Percentiles rank a stretch among this genome's conserved stretches.
Evolutionary conservation across 30 jellyfish, hydroid and myxozoan species (phyloP).

Genomic region (Cassiopea andromeda): DNA sequence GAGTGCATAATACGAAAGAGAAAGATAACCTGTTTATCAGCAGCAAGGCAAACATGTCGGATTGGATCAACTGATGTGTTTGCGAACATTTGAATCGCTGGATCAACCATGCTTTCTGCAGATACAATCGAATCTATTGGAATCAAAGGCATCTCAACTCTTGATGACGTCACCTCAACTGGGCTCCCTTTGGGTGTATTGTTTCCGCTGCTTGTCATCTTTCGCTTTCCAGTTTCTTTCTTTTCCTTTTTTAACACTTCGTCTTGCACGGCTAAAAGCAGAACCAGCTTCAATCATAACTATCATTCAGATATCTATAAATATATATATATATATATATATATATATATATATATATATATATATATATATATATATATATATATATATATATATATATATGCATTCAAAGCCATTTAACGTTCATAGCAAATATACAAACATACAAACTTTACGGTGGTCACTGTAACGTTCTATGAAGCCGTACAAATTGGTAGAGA

Average conservation of each 20-base stretch:
- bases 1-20: background rate
- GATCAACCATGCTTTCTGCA: constrained; percentile 91
- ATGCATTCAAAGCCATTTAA: too few relatives aligned
- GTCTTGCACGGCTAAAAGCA: constrained; percentile 76
- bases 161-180: constrained; percentile 77
- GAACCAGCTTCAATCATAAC: background rate
- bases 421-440: too few relatives aligned
- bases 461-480: too few relatives aligned
- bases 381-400: too few relatives aligned
- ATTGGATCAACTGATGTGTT: constrained; percentile 78
- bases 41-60: constrained; percentile 90
- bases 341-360: too few relatives aligned
- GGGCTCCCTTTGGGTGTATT: constrained; percentile 76
- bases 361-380: too few relatives aligned
- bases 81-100: constrained; percentile 78
- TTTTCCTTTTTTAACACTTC: constrained; percentile 77
- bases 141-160: constrained; percentile 68
- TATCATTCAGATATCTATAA: too few relatives aligned
- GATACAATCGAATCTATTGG: constrained; percentile 74
- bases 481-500: too few relatives aligned
- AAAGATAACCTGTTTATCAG: constrained; percentile 84
- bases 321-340: too few relatives aligned
- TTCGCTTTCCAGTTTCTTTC: constrained; percentile 51
- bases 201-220: constrained; percentile 32
- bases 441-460: too few relatives aligned